Evolutionary conservation across 1,140 invertebrate genomes (phyloP).

Genomic region (Drosophila pruinosa): DNA sequence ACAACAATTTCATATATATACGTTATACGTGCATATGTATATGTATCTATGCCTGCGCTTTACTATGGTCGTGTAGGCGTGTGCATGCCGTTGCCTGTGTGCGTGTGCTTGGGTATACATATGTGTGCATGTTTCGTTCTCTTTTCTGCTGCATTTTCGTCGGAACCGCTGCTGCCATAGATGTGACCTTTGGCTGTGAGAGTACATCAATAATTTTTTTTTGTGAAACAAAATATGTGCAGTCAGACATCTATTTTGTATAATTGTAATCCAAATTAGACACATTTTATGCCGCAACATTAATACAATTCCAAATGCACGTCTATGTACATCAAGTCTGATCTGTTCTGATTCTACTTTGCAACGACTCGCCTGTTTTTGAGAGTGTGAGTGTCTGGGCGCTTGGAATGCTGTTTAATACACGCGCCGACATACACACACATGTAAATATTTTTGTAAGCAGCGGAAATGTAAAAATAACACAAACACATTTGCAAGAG

Average conservation of each 20-base stretch:
- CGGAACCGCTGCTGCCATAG: slow-evolving; percentile 32
- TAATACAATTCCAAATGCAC: background rate
- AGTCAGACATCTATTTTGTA: background rate
- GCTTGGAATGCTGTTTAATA: slow-evolving; percentile 59
- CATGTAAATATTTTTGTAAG: slow-evolving; percentile 72
- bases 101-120: background rate
- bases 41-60: slow-evolving; percentile 39
- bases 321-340: background rate
- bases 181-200: slow-evolving; percentile 45
- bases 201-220: slow-evolving; percentile 29
- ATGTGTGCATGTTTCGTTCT: slow-evolving; percentile 38
- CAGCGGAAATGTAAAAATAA: slow-evolving; percentile 81
- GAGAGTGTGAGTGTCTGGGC: slow-evolving; percentile 29
- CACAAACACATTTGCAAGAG: slow-evolving; percentile 67
- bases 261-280: slow-evolving; percentile 1
- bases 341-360: slow-evolving; percentile 9
- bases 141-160: slow-evolving; percentile 46
- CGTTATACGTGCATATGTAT: background rate
- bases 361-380: background rate
- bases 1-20: slow-evolving; percentile 31
- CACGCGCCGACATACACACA: slow-evolving; percentile 18
- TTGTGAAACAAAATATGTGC: slow-evolving; percentile 4
- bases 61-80: slow-evolving; percentile 26
- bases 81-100: slow-evolving; percentile 8
- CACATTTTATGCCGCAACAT: slow-evolving; percentile 9